Evolutionary conservation across 1,140 invertebrate genomes (phyloP).

Genomic region (Pseudomyrmex concolor): DNA sequence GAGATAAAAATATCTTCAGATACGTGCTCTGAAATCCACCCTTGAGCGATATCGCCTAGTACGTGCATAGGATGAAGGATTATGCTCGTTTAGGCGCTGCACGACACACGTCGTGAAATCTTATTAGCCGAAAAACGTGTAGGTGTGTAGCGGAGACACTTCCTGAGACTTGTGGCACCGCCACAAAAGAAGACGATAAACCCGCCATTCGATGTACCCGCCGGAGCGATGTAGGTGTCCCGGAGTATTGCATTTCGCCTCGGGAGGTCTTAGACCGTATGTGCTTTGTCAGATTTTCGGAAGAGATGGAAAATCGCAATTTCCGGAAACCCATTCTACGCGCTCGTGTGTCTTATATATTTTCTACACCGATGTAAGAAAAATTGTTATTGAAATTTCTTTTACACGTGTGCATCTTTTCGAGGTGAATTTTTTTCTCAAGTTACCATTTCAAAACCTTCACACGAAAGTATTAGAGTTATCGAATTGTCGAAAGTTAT

Average conservation of each 20-base stretch:
- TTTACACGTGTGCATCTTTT: too few species aligned
- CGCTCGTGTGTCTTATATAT: neutral
- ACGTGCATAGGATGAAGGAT: conserved; percentile 69
- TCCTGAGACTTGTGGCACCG: conserved; percentile 8
- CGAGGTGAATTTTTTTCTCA: too few species aligned
- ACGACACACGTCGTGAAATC: conserved; percentile 50
- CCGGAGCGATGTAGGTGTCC: conserved; percentile 30
- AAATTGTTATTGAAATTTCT: conserved; percentile 27
- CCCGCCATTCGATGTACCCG: neutral
- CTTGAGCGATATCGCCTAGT: conserved; percentile 25
- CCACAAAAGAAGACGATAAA: conserved; percentile 31
- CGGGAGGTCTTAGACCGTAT: conserved; percentile 34
- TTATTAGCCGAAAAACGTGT: conserved; percentile 68
- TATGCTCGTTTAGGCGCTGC: conserved; percentile 54
- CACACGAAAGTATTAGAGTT: neutral
- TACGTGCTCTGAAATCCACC: conserved; percentile 56
- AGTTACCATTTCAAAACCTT: neutral
- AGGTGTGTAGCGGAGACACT: conserved; percentile 11
- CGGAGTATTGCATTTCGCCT: conserved; percentile 36
- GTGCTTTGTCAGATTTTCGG: conserved; percentile 48
- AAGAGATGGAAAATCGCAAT: conserved; percentile 38
- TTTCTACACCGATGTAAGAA: neutral
- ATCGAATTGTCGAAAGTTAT: too few species aligned
- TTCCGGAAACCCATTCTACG: conserved; percentile 11
- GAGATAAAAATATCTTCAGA: conserved; percentile 6